A percentile compares a stretch with the other conserved stretches of the same genome.
phyloP scores from a whole-genome alignment of 1,140 invertebrate species.

The Macrobrachium nipponense region DNA sequence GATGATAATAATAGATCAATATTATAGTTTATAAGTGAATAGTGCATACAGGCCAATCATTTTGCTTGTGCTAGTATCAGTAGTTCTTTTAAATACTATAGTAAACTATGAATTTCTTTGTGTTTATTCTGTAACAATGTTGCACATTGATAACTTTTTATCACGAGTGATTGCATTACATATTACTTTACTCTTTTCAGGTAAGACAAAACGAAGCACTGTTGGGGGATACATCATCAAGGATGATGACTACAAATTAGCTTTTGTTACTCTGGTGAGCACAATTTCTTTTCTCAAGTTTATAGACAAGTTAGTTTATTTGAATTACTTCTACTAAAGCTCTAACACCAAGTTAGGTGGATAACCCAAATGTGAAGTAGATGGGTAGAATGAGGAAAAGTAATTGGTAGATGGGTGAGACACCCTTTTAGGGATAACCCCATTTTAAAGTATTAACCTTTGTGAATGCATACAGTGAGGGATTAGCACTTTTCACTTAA shows the following conservation, averaged over 20 bases:
- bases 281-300: not conserved
- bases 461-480: no score
- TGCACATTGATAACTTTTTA: not conserved
- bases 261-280: slow-evolving; percentile 37
- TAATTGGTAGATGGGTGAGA: no score
- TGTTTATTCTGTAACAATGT: not conserved
- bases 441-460: no score
- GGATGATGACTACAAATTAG: slow-evolving; percentile 45
- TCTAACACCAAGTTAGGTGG: no score
- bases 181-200: slow-evolving; percentile 24
- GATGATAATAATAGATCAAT: no score
- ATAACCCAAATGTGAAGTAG: no score
- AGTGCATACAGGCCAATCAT: not conserved
- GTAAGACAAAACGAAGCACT: not conserved
- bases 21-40: no score
- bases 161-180: not conserved
- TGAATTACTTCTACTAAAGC: not conserved
- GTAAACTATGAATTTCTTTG: not conserved
- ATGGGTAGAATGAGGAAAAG: no score
- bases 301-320: not conserved
- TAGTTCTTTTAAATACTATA: not conserved
- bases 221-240: slow-evolving; percentile 21
- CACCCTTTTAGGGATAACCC: no score
- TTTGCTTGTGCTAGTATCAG: not conserved
- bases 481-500: no score